These are phyloP conservation scores for Campoplex nolae DNA, from an alignment of 2,888 invertebrate genomes.

Conservation along the genomic window DNA sequence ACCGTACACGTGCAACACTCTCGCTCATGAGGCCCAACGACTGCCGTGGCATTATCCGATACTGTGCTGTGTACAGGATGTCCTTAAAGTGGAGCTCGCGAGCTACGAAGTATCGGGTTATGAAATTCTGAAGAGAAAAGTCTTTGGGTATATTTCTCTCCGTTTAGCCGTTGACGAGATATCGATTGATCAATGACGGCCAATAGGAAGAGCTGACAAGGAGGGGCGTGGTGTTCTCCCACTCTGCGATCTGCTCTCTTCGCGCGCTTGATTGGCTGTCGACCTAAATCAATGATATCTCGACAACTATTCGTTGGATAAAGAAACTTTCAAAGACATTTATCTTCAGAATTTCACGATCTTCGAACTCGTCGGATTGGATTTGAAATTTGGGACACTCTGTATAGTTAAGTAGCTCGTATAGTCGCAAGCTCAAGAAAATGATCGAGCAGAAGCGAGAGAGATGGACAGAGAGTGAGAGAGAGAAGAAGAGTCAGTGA, in stretches of 20 bases:
- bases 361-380: not conserved
- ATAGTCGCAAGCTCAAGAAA: conserved; percentile 69
- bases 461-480: conserved; percentile 46
- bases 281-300: not conserved
- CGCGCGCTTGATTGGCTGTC: not conserved
- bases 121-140: not conserved
- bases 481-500: conserved; percentile 58
- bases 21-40: conserved; percentile 62
- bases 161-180: not conserved
- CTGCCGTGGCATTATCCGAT: conserved; percentile 57
- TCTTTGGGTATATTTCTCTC: not conserved
- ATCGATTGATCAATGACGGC: not conserved
- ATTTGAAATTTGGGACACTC: not conserved
- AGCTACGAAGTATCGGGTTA: not conserved
- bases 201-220: not conserved
- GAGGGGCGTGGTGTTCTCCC: not conserved
- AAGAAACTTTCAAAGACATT: not conserved
- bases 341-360: not conserved
- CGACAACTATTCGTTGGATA: not conserved
- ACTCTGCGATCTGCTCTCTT: not conserved
- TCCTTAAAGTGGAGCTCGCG: not conserved
- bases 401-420: conserved; percentile 44
- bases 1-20: conserved; percentile 64
- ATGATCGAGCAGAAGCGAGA: conserved; percentile 64
- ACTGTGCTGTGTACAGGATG: conserved; percentile 9